Percentiles rank a stretch among this genome's conserved stretches.
phyloP scores from a whole-genome alignment of 92 coral and sea anemone species.

The Phenganax subtilis region DNA sequence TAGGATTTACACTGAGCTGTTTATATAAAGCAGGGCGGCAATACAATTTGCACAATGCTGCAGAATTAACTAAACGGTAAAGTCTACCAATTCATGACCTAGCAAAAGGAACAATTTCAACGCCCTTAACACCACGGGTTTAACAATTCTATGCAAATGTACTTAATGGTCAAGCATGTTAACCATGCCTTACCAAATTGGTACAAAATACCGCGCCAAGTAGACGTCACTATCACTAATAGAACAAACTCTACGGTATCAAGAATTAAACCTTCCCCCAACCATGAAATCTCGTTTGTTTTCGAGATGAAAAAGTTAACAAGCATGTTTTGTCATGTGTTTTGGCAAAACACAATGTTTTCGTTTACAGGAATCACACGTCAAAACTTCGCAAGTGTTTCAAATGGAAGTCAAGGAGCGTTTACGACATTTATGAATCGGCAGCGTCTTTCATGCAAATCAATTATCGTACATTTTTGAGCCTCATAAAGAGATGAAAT shows the following conservation, averaged over 20 bases:
- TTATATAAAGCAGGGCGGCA: too few species aligned
- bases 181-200: neutral
- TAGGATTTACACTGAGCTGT: too few species aligned
- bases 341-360: neutral
- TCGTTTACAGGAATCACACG: neutral
- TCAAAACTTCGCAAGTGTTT: constrained; percentile 9
- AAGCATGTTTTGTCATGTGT: neutral
- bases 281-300: too few species aligned
- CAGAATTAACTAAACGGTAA: neutral
- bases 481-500: too few species aligned
- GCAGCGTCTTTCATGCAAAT: neutral
- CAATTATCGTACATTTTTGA: neutral
- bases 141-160: neutral
- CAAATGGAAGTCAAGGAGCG: constrained; percentile 13
- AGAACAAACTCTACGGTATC: too few species aligned
- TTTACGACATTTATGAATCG: constrained; percentile 5
- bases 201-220: neutral
- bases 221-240: neutral
- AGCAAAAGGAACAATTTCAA: neutral
- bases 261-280: too few species aligned
- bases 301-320: neutral
- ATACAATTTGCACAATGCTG: neutral
- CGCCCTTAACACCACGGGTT: neutral
- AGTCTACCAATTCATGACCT: neutral
- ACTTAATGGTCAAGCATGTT: neutral